Percentiles rank a stretch among this genome's conserved stretches.
These are phyloP conservation scores for Mercenaria mercenaria DNA, from an alignment of 1,140 invertebrate genomes.

Conservation along the genomic window DNA sequence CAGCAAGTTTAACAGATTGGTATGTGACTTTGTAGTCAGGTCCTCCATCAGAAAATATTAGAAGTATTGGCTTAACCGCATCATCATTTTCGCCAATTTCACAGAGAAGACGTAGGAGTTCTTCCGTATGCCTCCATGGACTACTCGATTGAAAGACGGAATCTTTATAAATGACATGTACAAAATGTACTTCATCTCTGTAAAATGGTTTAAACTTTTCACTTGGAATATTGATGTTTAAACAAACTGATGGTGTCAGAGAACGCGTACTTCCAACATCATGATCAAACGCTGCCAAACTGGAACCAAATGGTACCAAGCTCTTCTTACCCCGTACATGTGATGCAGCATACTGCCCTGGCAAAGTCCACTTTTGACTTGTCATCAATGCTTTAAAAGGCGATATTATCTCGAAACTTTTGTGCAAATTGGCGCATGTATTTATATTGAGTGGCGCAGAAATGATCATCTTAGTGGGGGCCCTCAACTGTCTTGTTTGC, in stretches of 20 bases:
- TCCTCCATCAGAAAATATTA: constrained; percentile 64
- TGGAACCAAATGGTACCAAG: constrained; percentile 55
- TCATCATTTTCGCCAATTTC: background rate
- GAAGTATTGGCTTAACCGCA: background rate
- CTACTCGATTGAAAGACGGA: constrained; percentile 54
- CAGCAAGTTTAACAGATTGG: constrained; percentile 61
- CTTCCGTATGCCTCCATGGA: constrained; percentile 55
- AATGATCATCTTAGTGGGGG: constrained; percentile 67
- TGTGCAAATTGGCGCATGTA: constrained; percentile 61
- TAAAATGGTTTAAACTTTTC: constrained; percentile 52
- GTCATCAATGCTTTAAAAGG: constrained; percentile 66
- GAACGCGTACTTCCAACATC: constrained; percentile 51
- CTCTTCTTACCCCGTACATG: constrained; percentile 61
- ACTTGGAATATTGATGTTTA: constrained; percentile 58
- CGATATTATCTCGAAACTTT: constrained; percentile 13
- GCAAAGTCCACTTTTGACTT: constrained; percentile 69
- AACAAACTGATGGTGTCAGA: constrained; percentile 55
- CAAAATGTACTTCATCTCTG: constrained; percentile 48
- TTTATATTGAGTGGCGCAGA: constrained; percentile 58
- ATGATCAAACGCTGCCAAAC: constrained; percentile 51
- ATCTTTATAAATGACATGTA: constrained; percentile 62
- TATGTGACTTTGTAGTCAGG: constrained; percentile 67
- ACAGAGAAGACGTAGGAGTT: background rate
- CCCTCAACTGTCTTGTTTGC: constrained; percentile 55
- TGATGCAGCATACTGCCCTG: constrained; percentile 14